Evolutionary conservation across 2,113 vertebrate genomes (phyloP).

Genomic region (Vulpes vulpes): DNA sequence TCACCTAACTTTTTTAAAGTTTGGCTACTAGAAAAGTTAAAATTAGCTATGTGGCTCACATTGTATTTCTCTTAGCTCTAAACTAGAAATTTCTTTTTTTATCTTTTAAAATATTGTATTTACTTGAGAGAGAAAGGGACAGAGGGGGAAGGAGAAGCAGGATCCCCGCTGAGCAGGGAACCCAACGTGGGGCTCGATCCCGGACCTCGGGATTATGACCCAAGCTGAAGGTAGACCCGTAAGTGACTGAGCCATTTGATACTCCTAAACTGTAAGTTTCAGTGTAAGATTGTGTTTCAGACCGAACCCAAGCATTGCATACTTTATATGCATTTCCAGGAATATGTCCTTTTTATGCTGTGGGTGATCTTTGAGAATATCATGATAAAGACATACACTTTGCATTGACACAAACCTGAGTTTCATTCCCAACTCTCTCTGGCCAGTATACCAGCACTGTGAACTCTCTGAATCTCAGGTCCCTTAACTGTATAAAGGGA

Average conservation of each 20-base stretch:
- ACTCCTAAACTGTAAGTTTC: no score
- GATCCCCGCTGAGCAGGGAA: no score
- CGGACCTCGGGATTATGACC: no score
- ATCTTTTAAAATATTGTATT: no score
- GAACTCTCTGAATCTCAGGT: not conserved
- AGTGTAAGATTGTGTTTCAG: not conserved
- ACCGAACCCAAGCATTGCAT: not conserved
- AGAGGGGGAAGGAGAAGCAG: no score
- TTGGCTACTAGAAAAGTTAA: not conserved
- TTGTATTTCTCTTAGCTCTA: not conserved
- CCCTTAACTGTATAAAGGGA: not conserved
- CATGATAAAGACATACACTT: not conserved
- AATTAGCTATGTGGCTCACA: not conserved
- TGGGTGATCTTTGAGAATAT: not conserved
- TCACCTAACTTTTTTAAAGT: not conserved
- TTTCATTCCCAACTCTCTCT: not conserved
- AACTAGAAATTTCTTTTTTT: not conserved
- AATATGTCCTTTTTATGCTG: not conserved
- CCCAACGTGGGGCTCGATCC: no score
- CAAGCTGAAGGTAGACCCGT: no score
- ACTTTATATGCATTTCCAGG: not conserved
- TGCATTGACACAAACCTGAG: not conserved
- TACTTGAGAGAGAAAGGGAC: no score
- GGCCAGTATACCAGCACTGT: not conserved
- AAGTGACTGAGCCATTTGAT: no score